phyloP scores from a whole-genome alignment of 2,113 vertebrate genomes.

The Acrocephalus arundinaceus region DNA sequence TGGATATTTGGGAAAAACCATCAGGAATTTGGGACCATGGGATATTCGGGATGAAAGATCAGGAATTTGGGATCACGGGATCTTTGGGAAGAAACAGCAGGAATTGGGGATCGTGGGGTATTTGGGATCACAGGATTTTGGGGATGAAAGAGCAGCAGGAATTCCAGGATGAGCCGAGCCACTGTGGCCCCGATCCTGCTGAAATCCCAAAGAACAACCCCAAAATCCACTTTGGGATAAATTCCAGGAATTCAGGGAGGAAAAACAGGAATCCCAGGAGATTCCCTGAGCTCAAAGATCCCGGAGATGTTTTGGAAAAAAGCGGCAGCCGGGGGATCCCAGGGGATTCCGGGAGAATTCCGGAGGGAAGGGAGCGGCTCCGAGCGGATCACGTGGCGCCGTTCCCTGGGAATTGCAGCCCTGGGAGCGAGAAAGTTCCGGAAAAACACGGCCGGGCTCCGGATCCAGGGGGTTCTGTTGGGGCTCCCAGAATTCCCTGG shows the following conservation, averaged over 20 bases:
- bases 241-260: rapidly evolving
- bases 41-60: background rate
- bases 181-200: rapidly evolving
- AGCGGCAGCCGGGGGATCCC: background rate
- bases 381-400: background rate
- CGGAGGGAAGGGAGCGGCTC: background rate
- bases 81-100: rapidly evolving
- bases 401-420: background rate
- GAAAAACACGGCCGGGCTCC: background rate
- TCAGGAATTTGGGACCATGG: background rate
- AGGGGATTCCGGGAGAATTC: background rate
- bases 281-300: background rate
- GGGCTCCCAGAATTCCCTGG: background rate
- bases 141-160: background rate
- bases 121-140: background rate
- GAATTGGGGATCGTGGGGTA: too few species aligned
- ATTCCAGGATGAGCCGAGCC: background rate
- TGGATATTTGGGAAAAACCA: too few species aligned
- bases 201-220: background rate
- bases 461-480: too few species aligned
- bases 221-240: background rate
- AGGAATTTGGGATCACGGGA: too few species aligned
- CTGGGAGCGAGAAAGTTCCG: background rate
- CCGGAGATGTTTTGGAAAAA: background rate
- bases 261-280: background rate